phyloP scores from a whole-genome alignment of 2,797 vertebrate species.

The Cyclura pinguis region DNA sequence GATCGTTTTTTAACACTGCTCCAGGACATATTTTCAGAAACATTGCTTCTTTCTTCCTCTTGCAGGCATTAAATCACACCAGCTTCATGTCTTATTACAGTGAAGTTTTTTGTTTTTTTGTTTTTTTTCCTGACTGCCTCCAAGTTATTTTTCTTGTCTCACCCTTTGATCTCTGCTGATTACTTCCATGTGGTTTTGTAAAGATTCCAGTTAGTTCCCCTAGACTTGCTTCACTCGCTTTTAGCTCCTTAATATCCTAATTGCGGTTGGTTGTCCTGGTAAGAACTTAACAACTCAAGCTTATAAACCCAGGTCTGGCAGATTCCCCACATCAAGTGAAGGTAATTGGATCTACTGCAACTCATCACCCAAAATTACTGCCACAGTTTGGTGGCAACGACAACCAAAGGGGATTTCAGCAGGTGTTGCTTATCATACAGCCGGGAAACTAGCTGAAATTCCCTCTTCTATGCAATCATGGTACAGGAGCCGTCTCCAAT shows the following conservation, averaged over 20 bases:
- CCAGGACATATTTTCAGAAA: constrained; percentile 19
- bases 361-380: background rate
- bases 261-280: background rate
- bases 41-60: background rate
- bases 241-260: background rate
- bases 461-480: too few species aligned
- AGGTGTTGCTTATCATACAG: too few species aligned
- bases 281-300: background rate
- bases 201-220: background rate
- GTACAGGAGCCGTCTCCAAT: too few species aligned
- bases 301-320: background rate
- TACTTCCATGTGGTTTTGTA: constrained; percentile 26
- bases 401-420: too few species aligned
- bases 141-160: background rate
- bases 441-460: too few species aligned
- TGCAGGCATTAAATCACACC: constrained; percentile 21
- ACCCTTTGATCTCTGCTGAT: constrained; percentile 10
- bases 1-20: constrained; percentile 16
- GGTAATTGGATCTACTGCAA: background rate
- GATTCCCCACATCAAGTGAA: background rate
- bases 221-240: background rate
- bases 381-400: too few species aligned
- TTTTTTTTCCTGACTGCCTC: background rate
- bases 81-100: background rate
- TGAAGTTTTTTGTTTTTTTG: background rate